Percentiles rank a stretch among this genome's conserved stretches.
Conservation (phyloP, 2,797 vertebrate species). For the Geotria australis region DNA sequence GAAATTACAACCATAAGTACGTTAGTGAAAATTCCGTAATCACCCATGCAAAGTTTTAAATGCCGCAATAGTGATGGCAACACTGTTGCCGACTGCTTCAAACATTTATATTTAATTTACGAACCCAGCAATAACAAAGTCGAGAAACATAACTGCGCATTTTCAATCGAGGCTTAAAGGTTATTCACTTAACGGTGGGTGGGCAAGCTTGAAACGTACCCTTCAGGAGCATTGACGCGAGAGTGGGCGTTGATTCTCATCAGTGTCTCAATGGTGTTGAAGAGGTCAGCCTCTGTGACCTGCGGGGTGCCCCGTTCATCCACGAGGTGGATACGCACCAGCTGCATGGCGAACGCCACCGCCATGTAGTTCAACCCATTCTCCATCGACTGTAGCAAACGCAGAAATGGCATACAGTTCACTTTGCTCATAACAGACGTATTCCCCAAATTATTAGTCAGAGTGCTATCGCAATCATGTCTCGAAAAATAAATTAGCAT, state of each 20-base stretch:
- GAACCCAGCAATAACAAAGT: too few species aligned
- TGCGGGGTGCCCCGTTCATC: constrained; percentile 85
- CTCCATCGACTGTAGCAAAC: constrained; percentile 54
- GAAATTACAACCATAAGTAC: too few species aligned
- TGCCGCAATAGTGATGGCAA: too few species aligned
- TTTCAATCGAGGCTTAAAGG: too few species aligned
- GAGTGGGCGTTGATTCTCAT: constrained; percentile 99
- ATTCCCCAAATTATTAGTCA: not conserved
- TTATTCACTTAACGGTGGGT: too few species aligned
- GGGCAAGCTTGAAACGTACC: constrained; percentile 19
- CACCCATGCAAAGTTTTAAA: too few species aligned
- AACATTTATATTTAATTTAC: too few species aligned
- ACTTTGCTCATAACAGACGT: not conserved
- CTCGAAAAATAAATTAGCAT: too few species aligned
- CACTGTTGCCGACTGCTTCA: too few species aligned
- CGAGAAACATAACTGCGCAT: too few species aligned
- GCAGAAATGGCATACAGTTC: not conserved
- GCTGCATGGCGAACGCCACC: constrained; percentile 89
- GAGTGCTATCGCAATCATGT: too few species aligned
- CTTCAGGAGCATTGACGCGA: constrained; percentile 83
- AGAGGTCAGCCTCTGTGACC: constrained; percentile 82
- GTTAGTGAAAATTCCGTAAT: too few species aligned
- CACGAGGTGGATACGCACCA: constrained; percentile 83
- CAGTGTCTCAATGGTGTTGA: constrained; percentile 92
- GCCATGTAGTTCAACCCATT: constrained; percentile 99